Evolutionary conservation across 92 coral and sea anemone species (phyloP), one percentile per base, ranked within the genome.

Genomic region (Meandrina meandrites): DNA sequence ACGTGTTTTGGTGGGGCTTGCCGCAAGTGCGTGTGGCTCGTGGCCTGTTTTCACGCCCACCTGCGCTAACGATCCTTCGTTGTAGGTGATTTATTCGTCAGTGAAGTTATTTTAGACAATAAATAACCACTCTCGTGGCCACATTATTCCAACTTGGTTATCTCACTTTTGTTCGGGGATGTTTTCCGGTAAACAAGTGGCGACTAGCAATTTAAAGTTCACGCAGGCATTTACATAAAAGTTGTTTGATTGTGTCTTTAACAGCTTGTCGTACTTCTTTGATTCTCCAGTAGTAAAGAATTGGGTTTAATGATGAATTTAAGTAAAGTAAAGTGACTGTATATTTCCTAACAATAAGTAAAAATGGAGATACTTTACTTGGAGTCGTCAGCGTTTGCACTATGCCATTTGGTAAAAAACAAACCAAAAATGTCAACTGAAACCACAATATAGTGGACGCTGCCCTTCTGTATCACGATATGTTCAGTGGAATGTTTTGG

Each of bases 271-370:
- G n/a, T 19, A 75, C 75, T 40, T 84, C 81, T 17, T 27, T 84
- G 28, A 84, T 84, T 66, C 58, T 84, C 87, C 87, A 84, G 75
- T 75, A 75, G 36, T 84, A 40, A 40, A 40, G 45, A 40, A 40
- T 40, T 6, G 45, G 45, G 45, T 40, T 40, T 2, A 40, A 40
- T 34, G 78, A 69, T 5, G 86, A 82, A n/a, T 82, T 82, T 22
- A 68, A 48, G 16, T 22, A 69, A 30, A 82, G 40, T 47, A 69
- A 45, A 0, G 78, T 16, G 6, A 34, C 18, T 51, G 86, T 27
- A 3, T 1, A 30, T 13, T 82, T 28, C 24, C 86, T 70, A 7
- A 64, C 86, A 12, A 72, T 11, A 34, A 50, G 48, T 2, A 53
- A 7, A 19, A n/a, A 53, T n/a, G 68, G 45, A 45, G 76, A 12